phyloP scores from a whole-genome alignment of 2,797 vertebrate species.

The Neosilurus hyrtlii region DNA sequence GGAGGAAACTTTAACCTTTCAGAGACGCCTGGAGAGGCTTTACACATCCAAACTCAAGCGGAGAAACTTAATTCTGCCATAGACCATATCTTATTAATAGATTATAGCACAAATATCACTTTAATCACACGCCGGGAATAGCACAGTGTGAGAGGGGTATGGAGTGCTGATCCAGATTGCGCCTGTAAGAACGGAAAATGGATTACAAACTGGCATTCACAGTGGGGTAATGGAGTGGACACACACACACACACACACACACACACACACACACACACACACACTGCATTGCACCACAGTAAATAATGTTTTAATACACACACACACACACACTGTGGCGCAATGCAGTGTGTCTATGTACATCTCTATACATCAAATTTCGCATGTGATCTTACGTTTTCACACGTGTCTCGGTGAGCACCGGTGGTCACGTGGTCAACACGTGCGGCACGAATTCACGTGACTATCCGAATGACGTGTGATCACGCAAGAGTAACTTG shows the following conservation, averaged over 20 bases:
- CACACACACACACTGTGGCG: not conserved
- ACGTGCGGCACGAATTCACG: too few species aligned
- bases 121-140: slow-evolving; percentile 39
- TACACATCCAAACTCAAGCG: slow-evolving; percentile 46
- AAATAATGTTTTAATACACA: not conserved
- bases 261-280: not conserved
- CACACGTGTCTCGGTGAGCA: not conserved
- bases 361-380: not conserved
- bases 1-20: slow-evolving; percentile 63
- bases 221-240: slow-evolving; percentile 2
- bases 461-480: too few species aligned
- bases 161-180: slow-evolving; percentile 4
- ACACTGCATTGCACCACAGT: not conserved
- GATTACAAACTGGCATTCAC: slow-evolving; percentile 13
- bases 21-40: slow-evolving; percentile 54
- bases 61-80: slow-evolving; percentile 48
- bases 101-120: slow-evolving; percentile 51
- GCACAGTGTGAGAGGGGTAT: slow-evolving; percentile 19
- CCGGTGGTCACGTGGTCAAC: too few species aligned
- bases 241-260: not conserved
- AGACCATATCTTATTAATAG: slow-evolving; percentile 50
- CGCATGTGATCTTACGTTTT: not conserved
- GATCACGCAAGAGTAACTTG: not conserved
- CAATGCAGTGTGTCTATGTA: too few species aligned
- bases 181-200: slow-evolving; percentile 10